Conservation (phyloP, 2,113 vertebrate genomes). For the Chaetodon auriga region DNA sequence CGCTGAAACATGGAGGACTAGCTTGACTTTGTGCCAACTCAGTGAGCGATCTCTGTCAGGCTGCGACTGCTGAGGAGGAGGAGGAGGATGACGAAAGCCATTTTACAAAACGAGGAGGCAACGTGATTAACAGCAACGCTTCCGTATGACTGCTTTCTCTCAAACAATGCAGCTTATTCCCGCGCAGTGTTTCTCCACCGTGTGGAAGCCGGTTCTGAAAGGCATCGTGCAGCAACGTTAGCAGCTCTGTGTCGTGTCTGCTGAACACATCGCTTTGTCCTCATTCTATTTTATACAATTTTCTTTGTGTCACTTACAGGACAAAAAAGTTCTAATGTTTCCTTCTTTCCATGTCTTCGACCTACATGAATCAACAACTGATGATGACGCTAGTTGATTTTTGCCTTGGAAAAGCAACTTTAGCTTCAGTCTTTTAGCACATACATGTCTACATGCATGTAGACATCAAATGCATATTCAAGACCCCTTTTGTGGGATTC, state of each 20-base stretch:
- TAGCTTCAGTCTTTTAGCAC: too few species aligned
- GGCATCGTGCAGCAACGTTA: not conserved
- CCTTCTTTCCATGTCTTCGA: too few species aligned
- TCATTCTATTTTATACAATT: not conserved
- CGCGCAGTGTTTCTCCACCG: too few species aligned
- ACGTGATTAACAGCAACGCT: not conserved
- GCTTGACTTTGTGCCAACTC: conserved; percentile 18
- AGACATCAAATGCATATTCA: too few species aligned
- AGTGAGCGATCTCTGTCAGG: conserved; percentile 1
- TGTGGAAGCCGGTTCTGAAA: too few species aligned
- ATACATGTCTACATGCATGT: too few species aligned
- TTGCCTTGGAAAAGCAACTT: too few species aligned
- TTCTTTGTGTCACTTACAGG: too few species aligned
- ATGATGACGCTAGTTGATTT: too few species aligned
- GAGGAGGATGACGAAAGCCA: not conserved
- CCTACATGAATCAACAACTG: too few species aligned
- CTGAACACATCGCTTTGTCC: not conserved
- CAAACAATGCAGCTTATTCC: not conserved
- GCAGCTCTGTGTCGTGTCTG: not conserved
- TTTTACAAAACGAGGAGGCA: not conserved
- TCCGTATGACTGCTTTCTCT: not conserved
- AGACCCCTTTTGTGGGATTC: not conserved
- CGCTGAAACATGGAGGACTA: conserved; percentile 14
- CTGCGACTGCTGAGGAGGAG: not conserved
- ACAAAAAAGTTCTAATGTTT: too few species aligned